phyloP scores from a whole-genome alignment of 2,113 vertebrate genomes.

The Sula dactylatra region DNA sequence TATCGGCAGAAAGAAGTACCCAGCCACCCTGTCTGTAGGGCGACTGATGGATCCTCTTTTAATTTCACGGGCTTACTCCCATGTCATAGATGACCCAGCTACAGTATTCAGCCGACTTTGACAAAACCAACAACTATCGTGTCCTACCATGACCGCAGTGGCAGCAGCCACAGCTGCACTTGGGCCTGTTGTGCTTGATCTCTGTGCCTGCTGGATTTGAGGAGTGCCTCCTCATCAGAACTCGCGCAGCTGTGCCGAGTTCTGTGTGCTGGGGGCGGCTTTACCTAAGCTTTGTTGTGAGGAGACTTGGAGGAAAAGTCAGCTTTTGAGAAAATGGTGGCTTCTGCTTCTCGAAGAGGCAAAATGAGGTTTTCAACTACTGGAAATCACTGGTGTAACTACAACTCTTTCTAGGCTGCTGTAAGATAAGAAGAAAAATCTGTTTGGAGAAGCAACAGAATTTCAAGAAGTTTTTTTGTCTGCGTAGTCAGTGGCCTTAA shows the following conservation, averaged over 20 bases:
- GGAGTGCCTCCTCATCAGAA: neutral
- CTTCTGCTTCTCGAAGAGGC: neutral
- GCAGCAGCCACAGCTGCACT: neutral
- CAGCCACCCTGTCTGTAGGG: neutral
- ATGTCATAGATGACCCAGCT: fast-evolving
- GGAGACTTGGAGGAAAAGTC: neutral
- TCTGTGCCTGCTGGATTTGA: fast-evolving
- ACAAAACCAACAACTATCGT: fast-evolving
- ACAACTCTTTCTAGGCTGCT: neutral
- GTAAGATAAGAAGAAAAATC: neutral
- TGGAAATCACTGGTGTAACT: neutral
- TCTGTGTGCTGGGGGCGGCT: neutral
- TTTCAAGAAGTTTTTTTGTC: neutral
- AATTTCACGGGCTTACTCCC: neutral
- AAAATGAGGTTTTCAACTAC: fast-evolving
- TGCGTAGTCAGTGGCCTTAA: neutral
- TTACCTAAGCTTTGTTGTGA: neutral
- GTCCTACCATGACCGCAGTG: fast-evolving
- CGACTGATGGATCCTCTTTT: neutral
- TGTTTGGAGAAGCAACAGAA: neutral
- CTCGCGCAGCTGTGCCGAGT: fast-evolving
- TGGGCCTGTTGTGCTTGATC: neutral
- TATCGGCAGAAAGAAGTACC: neutral
- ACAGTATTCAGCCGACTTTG: fast-evolving
- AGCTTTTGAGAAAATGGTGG: neutral